Percentiles rank a stretch among this genome's conserved stretches.
phyloP scores from a whole-genome alignment of 2,888 invertebrate genomes.

The Alviniconcha strummeri region DNA sequence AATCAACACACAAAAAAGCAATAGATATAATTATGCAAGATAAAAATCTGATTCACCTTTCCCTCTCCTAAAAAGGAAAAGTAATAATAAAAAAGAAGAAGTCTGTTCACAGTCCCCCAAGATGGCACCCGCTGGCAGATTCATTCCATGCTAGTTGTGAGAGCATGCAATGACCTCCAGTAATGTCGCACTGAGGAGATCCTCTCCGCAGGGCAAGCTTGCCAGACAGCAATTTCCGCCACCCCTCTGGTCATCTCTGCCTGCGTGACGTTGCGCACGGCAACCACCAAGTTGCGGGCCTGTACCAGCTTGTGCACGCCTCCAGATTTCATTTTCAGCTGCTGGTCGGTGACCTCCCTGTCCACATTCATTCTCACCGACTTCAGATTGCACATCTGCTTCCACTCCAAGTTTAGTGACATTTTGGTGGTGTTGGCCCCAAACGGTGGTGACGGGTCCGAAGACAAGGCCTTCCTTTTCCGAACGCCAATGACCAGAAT shows the following conservation, averaged over 20 bases:
- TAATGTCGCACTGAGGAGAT: constrained; percentile 1
- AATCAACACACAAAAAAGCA: too few species aligned
- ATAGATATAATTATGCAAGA: too few species aligned
- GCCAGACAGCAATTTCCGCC: constrained; percentile 26
- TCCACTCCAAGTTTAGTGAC: constrained; percentile 16
- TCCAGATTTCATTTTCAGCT: background rate
- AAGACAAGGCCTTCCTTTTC: background rate
- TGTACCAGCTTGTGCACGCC: constrained; percentile 17
- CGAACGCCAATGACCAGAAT: constrained; percentile 52
- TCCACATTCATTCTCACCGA: constrained; percentile 10
- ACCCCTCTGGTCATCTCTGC: background rate
- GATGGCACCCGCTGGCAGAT: background rate
- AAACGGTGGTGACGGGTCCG: background rate
- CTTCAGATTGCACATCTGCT: constrained; percentile 20
- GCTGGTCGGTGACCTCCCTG: background rate
- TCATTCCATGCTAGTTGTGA: background rate
- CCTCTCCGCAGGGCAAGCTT: constrained; percentile 18
- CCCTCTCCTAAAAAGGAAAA: too few species aligned
- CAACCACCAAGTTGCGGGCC: constrained; percentile 28
- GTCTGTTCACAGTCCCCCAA: too few species aligned
- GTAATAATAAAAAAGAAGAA: too few species aligned
- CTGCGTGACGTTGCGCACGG: constrained; percentile 7
- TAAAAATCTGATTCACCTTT: too few species aligned
- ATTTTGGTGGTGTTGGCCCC: background rate
- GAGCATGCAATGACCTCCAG: constrained; percentile 13